phyloP scores from a whole-genome alignment of 2,797 vertebrate genomes.

The Lacerta bilineata region DNA sequence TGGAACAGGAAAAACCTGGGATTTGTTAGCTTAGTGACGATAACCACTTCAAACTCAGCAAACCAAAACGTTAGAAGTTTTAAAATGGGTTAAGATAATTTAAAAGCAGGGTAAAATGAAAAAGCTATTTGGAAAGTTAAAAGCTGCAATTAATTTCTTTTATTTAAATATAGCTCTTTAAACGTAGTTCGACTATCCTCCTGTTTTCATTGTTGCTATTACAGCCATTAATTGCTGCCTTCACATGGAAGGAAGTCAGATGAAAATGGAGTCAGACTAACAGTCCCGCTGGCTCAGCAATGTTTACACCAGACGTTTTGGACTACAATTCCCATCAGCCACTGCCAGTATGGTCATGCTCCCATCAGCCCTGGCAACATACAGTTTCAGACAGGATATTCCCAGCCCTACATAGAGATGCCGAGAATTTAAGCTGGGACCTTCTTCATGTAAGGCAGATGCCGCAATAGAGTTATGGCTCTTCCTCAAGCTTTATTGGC shows the following conservation, averaged over 20 bases:
- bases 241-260: neutral
- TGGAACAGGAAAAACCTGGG: constrained; percentile 20
- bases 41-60: constrained; percentile 41
- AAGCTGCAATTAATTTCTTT: neutral
- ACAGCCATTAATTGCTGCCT: neutral
- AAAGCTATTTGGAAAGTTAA: constrained; percentile 41
- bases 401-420: no score
- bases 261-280: neutral
- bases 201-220: neutral
- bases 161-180: constrained; percentile 1
- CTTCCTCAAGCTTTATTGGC: no score
- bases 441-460: no score
- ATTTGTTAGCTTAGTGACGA: constrained; percentile 51
- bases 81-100: constrained; percentile 58
- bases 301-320: no score
- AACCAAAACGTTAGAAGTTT: constrained; percentile 62
- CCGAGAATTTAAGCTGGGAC: no score
- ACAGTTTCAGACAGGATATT: no score
- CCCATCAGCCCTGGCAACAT: no score
- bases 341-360: no score
- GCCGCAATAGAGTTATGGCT: no score
- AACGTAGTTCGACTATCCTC: neutral
- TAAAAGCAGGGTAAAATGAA: constrained; percentile 38
- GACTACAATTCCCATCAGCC: no score
- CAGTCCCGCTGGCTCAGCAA: no score